phyloP scores from a whole-genome alignment of 2,113 vertebrate genomes.

The Orthonyx spaldingii region DNA sequence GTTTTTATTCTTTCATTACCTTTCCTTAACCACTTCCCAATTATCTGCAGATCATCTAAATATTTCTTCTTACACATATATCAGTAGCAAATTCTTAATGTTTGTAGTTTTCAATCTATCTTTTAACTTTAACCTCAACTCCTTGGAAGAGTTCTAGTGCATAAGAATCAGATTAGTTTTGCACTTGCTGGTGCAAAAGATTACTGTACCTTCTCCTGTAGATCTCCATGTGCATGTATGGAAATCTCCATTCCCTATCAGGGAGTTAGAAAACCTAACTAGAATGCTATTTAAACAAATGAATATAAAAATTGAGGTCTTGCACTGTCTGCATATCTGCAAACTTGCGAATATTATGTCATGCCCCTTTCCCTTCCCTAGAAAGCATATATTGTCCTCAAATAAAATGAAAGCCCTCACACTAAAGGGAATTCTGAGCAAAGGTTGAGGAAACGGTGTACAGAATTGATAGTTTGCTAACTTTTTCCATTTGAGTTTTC shows the following conservation, averaged over 20 bases:
- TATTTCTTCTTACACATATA: background rate
- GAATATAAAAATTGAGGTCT: background rate
- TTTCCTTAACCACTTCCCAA: background rate
- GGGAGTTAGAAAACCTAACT: background rate
- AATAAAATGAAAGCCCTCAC: background rate
- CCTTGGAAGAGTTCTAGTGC: background rate
- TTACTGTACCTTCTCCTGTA: background rate
- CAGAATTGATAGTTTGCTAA: background rate
- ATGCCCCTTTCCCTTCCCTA: background rate
- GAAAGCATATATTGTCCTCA: background rate
- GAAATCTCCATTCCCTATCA: background rate
- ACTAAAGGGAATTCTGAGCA: background rate
- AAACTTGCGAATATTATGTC: background rate
- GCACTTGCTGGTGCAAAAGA: background rate
- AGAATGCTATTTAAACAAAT: background rate
- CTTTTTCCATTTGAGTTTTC: background rate
- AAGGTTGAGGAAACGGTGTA: background rate
- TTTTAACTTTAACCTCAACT: background rate
- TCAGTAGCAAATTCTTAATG: background rate
- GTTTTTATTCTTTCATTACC: background rate
- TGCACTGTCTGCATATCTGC: background rate
- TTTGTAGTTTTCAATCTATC: background rate
- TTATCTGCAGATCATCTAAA: background rate
- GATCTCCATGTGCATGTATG: background rate
- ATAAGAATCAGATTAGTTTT: background rate